Percentiles rank a stretch among this genome's conserved stretches.
These are phyloP conservation scores for Rhabdornis inornatus DNA, from an alignment of 2,113 vertebrate species.

Conservation along the genomic window DNA sequence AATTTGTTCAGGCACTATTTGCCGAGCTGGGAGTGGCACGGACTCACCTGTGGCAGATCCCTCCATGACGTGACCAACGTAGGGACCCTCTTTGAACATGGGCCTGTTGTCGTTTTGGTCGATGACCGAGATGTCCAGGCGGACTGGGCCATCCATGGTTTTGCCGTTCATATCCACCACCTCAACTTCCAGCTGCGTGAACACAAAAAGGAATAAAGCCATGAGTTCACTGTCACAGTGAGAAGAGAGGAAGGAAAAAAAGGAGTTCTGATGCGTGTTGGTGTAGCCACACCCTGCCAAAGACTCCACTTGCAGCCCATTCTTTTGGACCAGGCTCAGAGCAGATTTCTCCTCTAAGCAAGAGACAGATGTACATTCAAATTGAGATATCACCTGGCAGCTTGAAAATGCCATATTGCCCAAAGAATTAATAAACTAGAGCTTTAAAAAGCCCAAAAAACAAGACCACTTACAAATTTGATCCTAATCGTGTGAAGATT, in stretches of 20 bases:
- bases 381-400: background rate
- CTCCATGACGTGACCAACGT: conserved; percentile 90
- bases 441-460: rapidly evolving
- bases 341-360: background rate
- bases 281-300: background rate
- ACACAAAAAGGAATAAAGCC: background rate
- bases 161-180: conserved; percentile 82
- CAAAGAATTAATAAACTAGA: background rate
- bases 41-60: conserved; percentile 90
- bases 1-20: too few species aligned
- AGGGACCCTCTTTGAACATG: conserved; percentile 88
- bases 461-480: background rate
- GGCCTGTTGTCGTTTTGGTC: conserved; percentile 98
- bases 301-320: background rate
- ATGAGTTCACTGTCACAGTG: background rate
- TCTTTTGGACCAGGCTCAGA: background rate
- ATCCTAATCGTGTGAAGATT: background rate
- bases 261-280: background rate
- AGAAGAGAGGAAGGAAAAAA: background rate
- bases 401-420: conserved; percentile 2
- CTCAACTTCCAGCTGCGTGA: conserved; percentile 86
- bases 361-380: background rate
- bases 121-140: conserved; percentile 84
- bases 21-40: rapidly evolving
- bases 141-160: conserved; percentile 82